phyloP scores from a whole-genome alignment of 2,113 vertebrate species.

The Hemiprocne comata region DNA sequence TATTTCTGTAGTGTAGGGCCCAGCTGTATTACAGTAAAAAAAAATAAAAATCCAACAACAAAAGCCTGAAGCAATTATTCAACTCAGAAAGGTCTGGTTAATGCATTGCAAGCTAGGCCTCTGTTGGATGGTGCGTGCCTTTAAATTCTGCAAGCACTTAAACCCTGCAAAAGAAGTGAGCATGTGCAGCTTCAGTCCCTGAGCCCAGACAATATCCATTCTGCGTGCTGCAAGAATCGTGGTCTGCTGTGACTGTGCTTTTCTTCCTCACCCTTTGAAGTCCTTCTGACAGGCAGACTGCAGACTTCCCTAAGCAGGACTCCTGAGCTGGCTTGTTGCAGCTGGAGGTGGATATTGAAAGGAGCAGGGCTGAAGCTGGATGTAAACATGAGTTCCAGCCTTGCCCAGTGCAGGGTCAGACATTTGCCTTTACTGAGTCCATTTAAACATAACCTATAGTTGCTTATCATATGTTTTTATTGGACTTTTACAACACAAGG shows the following conservation, averaged over 20 bases:
- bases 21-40: slow-evolving; percentile 4
- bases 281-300: not conserved
- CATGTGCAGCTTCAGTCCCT: not conserved
- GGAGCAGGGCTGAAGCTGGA: not conserved
- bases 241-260: not conserved
- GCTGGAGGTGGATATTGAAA: not conserved
- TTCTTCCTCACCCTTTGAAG: not conserved
- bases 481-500: not conserved
- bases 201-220: not conserved
- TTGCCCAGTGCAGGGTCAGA: not conserved
- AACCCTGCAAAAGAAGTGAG: not conserved
- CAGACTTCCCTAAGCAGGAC: not conserved
- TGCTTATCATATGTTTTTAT: accelerated
- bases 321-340: not conserved
- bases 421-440: not conserved
- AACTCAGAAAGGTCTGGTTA: slow-evolving; percentile 37
- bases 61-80: slow-evolving; percentile 36
- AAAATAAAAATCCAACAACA: not conserved
- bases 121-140: not conserved
- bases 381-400: not conserved
- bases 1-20: not conserved
- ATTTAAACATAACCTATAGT: not conserved
- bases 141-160: slow-evolving; percentile 26
- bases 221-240: not conserved
- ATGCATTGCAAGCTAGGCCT: slow-evolving; percentile 14